Base-by-base conservation (phyloP, 2,888 invertebrate genomes). In the Meandrusa payeni region DNA sequence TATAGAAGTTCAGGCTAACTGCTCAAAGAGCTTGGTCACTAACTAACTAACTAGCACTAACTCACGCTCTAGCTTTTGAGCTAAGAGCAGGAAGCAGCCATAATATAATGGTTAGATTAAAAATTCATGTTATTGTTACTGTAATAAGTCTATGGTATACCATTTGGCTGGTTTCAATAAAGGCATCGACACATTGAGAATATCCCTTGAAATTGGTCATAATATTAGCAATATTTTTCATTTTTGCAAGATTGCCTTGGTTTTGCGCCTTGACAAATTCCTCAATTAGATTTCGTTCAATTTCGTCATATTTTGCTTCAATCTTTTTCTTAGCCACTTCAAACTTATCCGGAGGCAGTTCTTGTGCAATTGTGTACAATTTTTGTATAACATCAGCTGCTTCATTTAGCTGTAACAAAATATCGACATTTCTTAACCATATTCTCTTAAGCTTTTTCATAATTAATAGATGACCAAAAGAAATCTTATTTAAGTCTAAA, bases 351-450 rank as follows among this genome's bases (percentile, higher is more conserved):
- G 92, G 89, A 0, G 97, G 97, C 26, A 98, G 82, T 80, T 99
- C 99, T 88, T 98, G 97, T 0, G 98, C 94, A 55, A 99, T 97
- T 10, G 97, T 92, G 71, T 97, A 94, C 1, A 99, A 87, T 74
- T 99, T 99, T 76, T 99, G 97, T 57, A 99, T 98, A 2, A 99
- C 93, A 85, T 99, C 98, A 5, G 99, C 99, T 10, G 98, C 97
- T 83, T 98, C 96, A 69, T 95, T 94, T 22, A 99, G 85, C 94
- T 96, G 15, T 12, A 12, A 32, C 1, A 15, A 15, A 7, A 23
- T n/a, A n/a, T n/a, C n/a, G n/a, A n/a, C n/a, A n/a, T n/a, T n/a
- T n/a, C n/a, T n/a, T n/a, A n/a, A n/a, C n/a, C n/a, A n/a, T n/a
- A n/a, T n/a, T n/a, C n/a, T n/a, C n/a, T n/a, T n/a, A n/a, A n/a